phyloP scores from a whole-genome alignment of 2,888 invertebrate genomes.

The Ischnura elegans region DNA sequence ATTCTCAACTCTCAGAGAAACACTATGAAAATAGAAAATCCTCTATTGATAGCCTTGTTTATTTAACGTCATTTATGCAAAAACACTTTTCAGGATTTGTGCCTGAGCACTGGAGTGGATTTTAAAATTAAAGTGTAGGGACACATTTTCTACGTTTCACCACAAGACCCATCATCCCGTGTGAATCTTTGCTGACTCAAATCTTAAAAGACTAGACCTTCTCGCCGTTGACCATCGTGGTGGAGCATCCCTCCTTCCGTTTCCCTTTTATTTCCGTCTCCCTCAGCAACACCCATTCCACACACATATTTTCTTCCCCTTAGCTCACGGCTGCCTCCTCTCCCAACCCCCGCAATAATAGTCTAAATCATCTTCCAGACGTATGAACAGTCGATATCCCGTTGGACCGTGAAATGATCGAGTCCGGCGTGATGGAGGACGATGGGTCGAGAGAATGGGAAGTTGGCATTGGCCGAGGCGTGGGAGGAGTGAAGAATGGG shows the following conservation, averaged over 20 bases:
- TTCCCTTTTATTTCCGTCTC: background rate
- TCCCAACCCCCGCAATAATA: background rate
- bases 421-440: background rate
- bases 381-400: slow-evolving; percentile 46
- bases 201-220: too few relatives aligned
- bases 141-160: too few relatives aligned
- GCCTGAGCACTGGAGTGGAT: too few relatives aligned
- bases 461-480: background rate
- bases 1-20: too few relatives aligned
- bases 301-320: background rate
- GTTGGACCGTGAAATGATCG: slow-evolving; percentile 52
- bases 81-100: too few relatives aligned
- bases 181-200: background rate
- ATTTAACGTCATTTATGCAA: too few relatives aligned
- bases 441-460: background rate
- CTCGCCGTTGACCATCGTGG: background rate
- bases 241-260: background rate
- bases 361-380: slow-evolving; percentile 54
- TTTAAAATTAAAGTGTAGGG: too few relatives aligned
- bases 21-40: too few relatives aligned
- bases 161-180: too few relatives aligned
- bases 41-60: too few relatives aligned
- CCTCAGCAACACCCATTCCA: background rate
- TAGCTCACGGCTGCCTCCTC: background rate
- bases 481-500: background rate